Evolutionary conservation across 1,140 invertebrate species (phyloP).

Genomic region (Nylanderia fulva): DNA sequence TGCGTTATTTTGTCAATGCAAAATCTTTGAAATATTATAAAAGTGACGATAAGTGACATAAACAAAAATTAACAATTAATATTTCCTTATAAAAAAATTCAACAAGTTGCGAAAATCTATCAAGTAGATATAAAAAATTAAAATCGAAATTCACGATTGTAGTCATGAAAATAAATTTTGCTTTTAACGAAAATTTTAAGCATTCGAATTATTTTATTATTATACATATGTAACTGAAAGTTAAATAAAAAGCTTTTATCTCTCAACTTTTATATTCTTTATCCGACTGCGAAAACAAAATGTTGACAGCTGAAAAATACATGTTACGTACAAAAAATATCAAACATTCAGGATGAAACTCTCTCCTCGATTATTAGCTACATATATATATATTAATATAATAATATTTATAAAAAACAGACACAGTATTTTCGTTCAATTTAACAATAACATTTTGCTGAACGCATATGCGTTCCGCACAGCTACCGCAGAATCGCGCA

Average conservation of each 20-base stretch:
- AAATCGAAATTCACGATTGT: neutral
- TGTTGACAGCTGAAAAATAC: neutral
- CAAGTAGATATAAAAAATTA: neutral
- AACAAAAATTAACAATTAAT: no score
- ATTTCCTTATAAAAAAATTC: neutral
- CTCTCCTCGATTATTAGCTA: neutral
- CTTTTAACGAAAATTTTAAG: neutral
- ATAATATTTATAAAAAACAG: neutral
- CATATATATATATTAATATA: constrained; percentile 1
- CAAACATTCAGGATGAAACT: neutral
- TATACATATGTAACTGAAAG: no score
- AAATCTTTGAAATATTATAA: neutral
- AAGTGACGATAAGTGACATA: neutral
- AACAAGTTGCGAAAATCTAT: neutral
- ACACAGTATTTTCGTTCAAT: neutral
- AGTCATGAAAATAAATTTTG: neutral
- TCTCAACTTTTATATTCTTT: neutral
- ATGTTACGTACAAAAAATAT: neutral
- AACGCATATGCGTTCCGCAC: neutral
- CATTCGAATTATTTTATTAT: neutral
- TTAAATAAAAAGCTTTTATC: no score
- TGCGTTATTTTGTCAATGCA: neutral
- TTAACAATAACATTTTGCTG: neutral
- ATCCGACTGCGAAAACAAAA: neutral
- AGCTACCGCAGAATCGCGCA: neutral